Conservation (phyloP, 2,888 invertebrate genomes). For the Gymnosoma rotundatum region DNA sequence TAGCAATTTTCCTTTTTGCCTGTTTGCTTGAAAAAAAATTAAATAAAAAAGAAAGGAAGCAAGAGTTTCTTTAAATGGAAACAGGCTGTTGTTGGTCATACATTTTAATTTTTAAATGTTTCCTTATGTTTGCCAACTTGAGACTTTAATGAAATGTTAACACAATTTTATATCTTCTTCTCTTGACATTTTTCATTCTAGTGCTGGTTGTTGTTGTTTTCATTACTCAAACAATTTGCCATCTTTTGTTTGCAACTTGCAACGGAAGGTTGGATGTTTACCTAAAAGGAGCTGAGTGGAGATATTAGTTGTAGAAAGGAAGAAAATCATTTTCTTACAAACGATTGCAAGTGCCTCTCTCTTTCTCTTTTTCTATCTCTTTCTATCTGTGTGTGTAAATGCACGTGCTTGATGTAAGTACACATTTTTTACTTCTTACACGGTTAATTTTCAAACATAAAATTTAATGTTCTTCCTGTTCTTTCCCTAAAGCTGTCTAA, state of each 20-base stretch:
- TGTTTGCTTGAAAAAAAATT: not conserved
- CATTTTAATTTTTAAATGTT: slow-evolving; percentile 48
- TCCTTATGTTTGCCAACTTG: slow-evolving; percentile 50
- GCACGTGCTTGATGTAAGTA: slow-evolving; percentile 31
- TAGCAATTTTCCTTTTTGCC: not conserved
- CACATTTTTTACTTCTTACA: slow-evolving; percentile 10
- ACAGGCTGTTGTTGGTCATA: slow-evolving; percentile 22
- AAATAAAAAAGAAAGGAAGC: not conserved
- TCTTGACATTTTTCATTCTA: slow-evolving; percentile 3
- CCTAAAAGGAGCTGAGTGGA: not conserved
- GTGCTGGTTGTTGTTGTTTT: slow-evolving; percentile 18
- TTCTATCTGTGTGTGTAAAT: not conserved
- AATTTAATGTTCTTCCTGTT: slow-evolving; percentile 53
- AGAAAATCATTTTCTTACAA: slow-evolving; percentile 9
- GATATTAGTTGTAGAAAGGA: not conserved
- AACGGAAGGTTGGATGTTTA: slow-evolving; percentile 13
- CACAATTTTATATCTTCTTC: slow-evolving; percentile 58
- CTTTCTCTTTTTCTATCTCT: not conserved
- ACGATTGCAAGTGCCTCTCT: slow-evolving; percentile 8
- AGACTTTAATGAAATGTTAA: slow-evolving; percentile 66
- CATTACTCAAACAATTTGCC: slow-evolving; percentile 42
- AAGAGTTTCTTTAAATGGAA: not conserved
- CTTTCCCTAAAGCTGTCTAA: slow-evolving; percentile 26
- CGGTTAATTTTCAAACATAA: slow-evolving; percentile 62
- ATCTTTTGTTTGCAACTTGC: slow-evolving; percentile 47